Evolutionary conservation across 2,888 invertebrate species (phyloP).

Genomic region (Parelbella ahira): DNA sequence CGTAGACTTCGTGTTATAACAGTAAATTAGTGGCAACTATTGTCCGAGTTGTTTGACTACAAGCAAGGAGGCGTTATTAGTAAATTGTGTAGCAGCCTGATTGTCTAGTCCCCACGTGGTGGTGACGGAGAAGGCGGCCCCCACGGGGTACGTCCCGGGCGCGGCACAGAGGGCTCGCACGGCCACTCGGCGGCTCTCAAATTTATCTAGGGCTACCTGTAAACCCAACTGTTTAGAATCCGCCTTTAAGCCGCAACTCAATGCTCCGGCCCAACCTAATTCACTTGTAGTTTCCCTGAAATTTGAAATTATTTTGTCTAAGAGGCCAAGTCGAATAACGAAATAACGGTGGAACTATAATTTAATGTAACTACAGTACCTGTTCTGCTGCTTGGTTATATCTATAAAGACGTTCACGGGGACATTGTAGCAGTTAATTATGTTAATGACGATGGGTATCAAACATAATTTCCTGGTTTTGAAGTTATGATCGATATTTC

Average conservation of each 20-base stretch:
- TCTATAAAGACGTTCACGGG: constrained; percentile 82
- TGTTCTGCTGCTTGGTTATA: constrained; percentile 78
- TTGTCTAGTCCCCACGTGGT: constrained; percentile 36
- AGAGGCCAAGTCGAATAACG: too few species aligned
- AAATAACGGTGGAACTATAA: not conserved
- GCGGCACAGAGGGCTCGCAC: constrained; percentile 82
- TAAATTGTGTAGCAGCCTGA: constrained; percentile 41
- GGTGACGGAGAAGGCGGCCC: constrained; percentile 77
- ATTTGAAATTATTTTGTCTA: too few species aligned
- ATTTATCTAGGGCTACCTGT: constrained; percentile 68
- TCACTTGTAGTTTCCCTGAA: constrained; percentile 55
- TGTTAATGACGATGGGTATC: constrained; percentile 83
- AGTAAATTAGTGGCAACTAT: too few species aligned
- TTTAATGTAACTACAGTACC: too few species aligned
- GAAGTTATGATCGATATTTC: constrained; percentile 83
- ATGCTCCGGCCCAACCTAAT: constrained; percentile 70
- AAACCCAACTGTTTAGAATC: constrained; percentile 60
- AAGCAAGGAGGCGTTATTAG: constrained; percentile 59
- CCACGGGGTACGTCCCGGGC: constrained; percentile 85
- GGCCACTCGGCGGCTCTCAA: constrained; percentile 73
- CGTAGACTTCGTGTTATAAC: too few species aligned
- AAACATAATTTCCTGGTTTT: constrained; percentile 80
- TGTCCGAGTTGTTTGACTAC: constrained; percentile 56
- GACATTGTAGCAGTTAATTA: constrained; percentile 84
- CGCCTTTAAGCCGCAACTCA: constrained; percentile 58